Percentiles rank a stretch among this genome's conserved stretches.
Conservation (phyloP, 2,888 invertebrate species). For the Lottia gigantea region DNA sequence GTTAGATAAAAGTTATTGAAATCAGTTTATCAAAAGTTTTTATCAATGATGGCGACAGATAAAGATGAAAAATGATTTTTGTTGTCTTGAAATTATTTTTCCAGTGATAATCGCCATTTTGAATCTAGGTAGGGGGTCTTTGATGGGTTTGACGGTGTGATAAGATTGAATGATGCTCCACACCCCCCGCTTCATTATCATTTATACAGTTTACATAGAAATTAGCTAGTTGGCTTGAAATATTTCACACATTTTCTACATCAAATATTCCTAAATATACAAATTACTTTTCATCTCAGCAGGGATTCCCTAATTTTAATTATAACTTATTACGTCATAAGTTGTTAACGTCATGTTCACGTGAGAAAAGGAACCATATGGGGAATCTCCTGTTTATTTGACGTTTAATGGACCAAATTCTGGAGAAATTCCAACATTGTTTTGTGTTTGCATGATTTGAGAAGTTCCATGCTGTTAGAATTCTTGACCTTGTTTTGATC, state of each 20-base stretch:
- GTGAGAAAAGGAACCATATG: neutral
- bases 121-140: neutral
- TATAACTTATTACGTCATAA: neutral
- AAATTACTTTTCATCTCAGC: neutral
- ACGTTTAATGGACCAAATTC: no score
- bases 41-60: no score
- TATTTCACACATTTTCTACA: neutral
- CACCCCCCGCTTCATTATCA: neutral
- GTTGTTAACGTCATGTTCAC: constrained; percentile 1
- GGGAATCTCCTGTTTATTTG: neutral
- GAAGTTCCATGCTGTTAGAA: no score
- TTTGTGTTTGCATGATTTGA: no score
- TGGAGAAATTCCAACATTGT: no score
- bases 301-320: neutral
- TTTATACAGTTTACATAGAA: neutral
- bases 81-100: neutral
- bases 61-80: no score
- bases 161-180: neutral
- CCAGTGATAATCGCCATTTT: constrained; percentile 6
- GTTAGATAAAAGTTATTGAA: no score
- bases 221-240: neutral
- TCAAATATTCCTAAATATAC: neutral
- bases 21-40: no score
- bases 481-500: no score
- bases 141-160: neutral